A percentile compares a stretch with the other conserved stretches of the same genome.
Conservation (phyloP, 1,140 invertebrate genomes). For the Caenorhabditis remanei region DNA sequence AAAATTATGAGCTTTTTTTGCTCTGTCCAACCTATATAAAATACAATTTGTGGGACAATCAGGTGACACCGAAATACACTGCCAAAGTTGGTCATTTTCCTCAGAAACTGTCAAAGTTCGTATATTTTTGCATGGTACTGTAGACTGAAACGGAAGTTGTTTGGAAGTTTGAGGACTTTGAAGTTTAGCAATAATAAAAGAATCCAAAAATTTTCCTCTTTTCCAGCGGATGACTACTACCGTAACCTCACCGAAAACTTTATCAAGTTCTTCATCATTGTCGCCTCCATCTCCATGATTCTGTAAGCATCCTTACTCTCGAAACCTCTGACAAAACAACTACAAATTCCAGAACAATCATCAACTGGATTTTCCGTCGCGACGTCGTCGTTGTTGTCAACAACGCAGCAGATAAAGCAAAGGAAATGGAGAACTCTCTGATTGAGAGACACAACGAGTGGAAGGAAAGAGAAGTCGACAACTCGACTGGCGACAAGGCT, state of each 20-base stretch:
- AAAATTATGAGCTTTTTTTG: no score
- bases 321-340: neutral
- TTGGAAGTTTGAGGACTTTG: neutral
- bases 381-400: conserved; percentile 4
- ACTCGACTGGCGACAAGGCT: neutral
- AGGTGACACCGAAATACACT: no score
- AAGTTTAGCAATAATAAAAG: neutral
- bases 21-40: no score
- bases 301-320: neutral
- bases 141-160: no score
- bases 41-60: no score
- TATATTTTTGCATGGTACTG: no score
- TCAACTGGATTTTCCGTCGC: conserved; percentile 40
- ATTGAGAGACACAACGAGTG: neutral
- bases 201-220: no score
- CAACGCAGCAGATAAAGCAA: neutral
- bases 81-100: no score
- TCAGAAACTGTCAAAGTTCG: no score
- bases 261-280: conserved; percentile 14
- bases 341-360: neutral
- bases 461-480: neutral
- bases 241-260: neutral
- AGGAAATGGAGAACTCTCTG: neutral
- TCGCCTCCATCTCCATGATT: neutral
- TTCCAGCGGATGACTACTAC: conserved; percentile 28